phyloP scores from a whole-genome alignment of 1,140 invertebrate genomes.

The Apis florea region DNA sequence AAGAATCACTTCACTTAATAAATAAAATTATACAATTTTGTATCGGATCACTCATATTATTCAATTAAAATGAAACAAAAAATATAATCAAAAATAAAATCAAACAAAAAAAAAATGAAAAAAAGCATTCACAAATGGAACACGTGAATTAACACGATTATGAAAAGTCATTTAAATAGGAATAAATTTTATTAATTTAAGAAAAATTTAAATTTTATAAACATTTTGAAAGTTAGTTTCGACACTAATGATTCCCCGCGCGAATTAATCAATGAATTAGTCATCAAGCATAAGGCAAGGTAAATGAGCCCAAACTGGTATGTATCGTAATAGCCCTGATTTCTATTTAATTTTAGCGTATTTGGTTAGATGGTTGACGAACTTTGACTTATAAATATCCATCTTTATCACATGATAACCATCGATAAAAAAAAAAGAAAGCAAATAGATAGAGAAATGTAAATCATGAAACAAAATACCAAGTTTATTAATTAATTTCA shows the following conservation, averaged over 20 bases:
- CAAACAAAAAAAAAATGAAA: neutral
- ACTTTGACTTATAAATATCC: neutral
- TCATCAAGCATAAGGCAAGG: slow-evolving; percentile 16
- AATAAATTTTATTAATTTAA: too few species aligned
- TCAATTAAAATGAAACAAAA: neutral
- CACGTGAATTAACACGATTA: neutral
- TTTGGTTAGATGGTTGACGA: neutral
- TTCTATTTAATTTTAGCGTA: slow-evolving; percentile 13
- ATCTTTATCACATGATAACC: neutral
- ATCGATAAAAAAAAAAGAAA: neutral
- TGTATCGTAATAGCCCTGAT: neutral
- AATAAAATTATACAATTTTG: too few species aligned
- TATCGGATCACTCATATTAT: too few species aligned
- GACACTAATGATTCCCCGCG: neutral
- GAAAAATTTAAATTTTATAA: slow-evolving; percentile 7
- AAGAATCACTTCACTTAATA: too few species aligned
- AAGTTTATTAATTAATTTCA: neutral
- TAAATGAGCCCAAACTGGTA: neutral
- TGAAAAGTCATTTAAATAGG: slow-evolving; percentile 14
- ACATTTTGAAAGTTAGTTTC: slow-evolving; percentile 18
- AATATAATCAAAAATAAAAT: neutral
- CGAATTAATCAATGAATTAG: slow-evolving; percentile 25
- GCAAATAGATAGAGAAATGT: neutral
- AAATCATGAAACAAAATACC: neutral
- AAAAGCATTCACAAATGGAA: neutral